Percentiles rank a stretch among this genome's conserved stretches.
Conservation (phyloP, 2,113 vertebrate species). For the Nerophis ophidion region DNA sequence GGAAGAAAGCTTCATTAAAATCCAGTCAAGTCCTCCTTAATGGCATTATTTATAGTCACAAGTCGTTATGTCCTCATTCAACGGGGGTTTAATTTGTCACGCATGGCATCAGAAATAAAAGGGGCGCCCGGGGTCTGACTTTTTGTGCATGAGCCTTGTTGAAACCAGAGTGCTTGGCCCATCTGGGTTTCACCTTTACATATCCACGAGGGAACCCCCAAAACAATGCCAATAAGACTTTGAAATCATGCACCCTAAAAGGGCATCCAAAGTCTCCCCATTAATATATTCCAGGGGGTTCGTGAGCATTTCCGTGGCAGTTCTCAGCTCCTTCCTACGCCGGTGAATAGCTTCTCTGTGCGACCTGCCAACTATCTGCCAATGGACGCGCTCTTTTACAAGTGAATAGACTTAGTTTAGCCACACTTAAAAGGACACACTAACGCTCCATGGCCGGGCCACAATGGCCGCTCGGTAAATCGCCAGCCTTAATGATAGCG, state of each 20-base stretch:
- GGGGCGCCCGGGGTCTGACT: constrained; percentile 39
- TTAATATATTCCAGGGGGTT: constrained; percentile 57
- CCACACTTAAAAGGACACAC: constrained; percentile 69
- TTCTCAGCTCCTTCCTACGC: constrained; percentile 72
- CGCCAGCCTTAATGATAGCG: constrained; percentile 77
- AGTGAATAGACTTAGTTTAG: constrained; percentile 77
- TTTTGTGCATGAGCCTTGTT: constrained; percentile 37
- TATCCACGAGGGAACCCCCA: neutral
- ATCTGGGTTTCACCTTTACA: constrained; percentile 19
- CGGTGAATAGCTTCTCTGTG: constrained; percentile 79
- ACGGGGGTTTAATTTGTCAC: constrained; percentile 35
- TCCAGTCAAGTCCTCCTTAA: constrained; percentile 29
- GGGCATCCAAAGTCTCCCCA: constrained; percentile 51
- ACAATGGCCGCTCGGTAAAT: constrained; percentile 71
- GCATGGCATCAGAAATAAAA: constrained; percentile 34
- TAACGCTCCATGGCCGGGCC: constrained; percentile 68
- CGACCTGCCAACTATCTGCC: constrained; percentile 79
- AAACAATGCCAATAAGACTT: neutral
- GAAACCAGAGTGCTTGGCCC: constrained; percentile 38
- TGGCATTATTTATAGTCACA: constrained; percentile 32
- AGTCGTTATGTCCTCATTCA: constrained; percentile 47
- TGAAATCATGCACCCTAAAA: constrained; percentile 30
- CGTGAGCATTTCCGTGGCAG: constrained; percentile 57
- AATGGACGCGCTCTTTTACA: constrained; percentile 75
- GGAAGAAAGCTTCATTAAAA: constrained; percentile 26